Percentiles rank a stretch among this genome's conserved stretches.
These are phyloP conservation scores for Lasioglossum marginatum DNA, from an alignment of 2,888 invertebrate genomes.

Conservation along the genomic window DNA sequence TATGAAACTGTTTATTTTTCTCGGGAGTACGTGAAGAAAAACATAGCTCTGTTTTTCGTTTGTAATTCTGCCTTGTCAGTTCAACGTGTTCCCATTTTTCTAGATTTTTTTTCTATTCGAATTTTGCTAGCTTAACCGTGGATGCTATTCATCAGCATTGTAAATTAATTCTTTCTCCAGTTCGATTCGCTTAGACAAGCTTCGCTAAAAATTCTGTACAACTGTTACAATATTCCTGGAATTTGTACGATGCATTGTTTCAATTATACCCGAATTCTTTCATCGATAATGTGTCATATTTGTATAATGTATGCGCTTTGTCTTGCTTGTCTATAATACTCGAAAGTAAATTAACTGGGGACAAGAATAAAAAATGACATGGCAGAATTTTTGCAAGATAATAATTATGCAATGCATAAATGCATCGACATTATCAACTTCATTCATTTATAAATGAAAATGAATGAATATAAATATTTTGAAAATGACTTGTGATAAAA, in stretches of 20 bases:
- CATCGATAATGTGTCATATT: not conserved
- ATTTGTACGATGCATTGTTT: not conserved
- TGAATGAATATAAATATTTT: too few relatives aligned
- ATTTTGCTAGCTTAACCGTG: not conserved
- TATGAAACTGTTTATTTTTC: conserved; percentile 1
- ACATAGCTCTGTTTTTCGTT: not conserved
- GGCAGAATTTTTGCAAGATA: not conserved
- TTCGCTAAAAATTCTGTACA: too few relatives aligned
- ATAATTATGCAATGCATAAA: not conserved
- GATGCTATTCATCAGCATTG: not conserved
- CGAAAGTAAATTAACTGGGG: not conserved
- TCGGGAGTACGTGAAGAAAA: not conserved
- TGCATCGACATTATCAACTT: too few relatives aligned
- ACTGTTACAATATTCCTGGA: not conserved
- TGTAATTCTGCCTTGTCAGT: not conserved
- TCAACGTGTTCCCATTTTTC: conserved; percentile 1
- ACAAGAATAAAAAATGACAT: not conserved
- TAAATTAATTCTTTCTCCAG: not conserved
- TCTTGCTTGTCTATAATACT: not conserved
- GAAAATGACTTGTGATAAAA: not conserved
- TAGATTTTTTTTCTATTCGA: too few relatives aligned
- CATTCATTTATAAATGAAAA: too few relatives aligned
- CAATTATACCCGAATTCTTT: not conserved
- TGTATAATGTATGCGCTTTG: not conserved
- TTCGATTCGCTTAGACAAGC: not conserved